These are phyloP conservation scores for Manis javanica DNA, from an alignment of 2,797 vertebrate genomes.

Conservation along the genomic window DNA sequence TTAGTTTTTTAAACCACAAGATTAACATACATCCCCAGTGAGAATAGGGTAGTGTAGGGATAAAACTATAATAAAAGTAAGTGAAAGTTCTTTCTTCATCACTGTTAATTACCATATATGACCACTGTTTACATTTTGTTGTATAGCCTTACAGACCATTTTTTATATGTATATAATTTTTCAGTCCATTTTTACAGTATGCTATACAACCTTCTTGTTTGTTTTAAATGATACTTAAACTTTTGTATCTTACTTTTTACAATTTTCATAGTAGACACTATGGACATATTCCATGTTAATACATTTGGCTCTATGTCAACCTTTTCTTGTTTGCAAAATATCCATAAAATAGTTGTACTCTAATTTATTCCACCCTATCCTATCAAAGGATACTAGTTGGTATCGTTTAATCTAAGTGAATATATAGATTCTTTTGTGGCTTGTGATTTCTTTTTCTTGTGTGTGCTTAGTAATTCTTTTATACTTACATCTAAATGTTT, in stretches of 20 bases:
- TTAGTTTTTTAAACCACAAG: not conserved
- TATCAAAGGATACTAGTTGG: not conserved
- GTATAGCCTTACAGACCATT: not conserved
- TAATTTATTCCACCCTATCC: not conserved
- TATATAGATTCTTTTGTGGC: not conserved
- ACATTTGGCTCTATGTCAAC: not conserved
- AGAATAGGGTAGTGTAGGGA: not conserved
- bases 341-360: not conserved
- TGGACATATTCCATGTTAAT: not conserved
- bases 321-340: not conserved
- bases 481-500: not conserved
- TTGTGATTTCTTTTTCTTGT: not conserved
- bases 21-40: not conserved
- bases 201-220: not conserved
- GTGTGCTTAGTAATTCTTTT: not conserved
- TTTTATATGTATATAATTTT: not conserved
- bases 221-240: not conserved
- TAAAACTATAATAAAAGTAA: not conserved
- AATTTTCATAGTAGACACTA: not conserved
- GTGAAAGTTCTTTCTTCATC: not conserved
- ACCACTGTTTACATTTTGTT: not conserved
- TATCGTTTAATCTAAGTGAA: constrained; percentile 27
- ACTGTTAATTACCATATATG: not conserved
- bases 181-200: not conserved
- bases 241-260: not conserved